These are phyloP conservation scores for Chymomyza fuscimana DNA, from an alignment of 2,888 invertebrate genomes.

Conservation along the genomic window DNA sequence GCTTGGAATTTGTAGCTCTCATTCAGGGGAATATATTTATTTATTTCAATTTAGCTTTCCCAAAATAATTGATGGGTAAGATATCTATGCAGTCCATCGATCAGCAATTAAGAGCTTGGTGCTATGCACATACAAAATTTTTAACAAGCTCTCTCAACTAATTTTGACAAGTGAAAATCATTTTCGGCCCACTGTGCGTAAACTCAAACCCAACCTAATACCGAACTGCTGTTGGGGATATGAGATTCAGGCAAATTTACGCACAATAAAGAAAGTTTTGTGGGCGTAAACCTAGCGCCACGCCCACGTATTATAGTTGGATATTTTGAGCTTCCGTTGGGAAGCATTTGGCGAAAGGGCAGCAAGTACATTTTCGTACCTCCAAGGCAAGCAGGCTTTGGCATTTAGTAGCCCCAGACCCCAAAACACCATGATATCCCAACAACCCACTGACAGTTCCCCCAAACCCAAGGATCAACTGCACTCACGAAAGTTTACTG, in stretches of 20 bases:
- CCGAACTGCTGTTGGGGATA: not conserved
- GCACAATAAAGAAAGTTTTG: conserved; percentile 54
- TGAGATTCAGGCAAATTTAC: conserved; percentile 52
- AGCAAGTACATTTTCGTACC: not conserved
- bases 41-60: no score
- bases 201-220: not conserved
- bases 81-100: no score
- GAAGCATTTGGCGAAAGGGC: not conserved
- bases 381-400: not conserved
- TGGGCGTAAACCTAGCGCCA: conserved; percentile 26
- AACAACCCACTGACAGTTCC: conserved; percentile 4
- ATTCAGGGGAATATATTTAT: no score
- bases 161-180: not conserved
- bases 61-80: no score
- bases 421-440: conserved; percentile 12
- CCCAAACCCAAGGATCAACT: not conserved
- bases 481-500: conserved; percentile 4
- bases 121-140: no score
- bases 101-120: no score
- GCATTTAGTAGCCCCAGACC: conserved; percentile 38
- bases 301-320: conserved; percentile 20
- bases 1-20: no score
- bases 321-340: conserved; percentile 60
- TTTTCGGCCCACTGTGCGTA: not conserved
- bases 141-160: not conserved